Conservation (phyloP, 2,888 invertebrate species). For the Tholera decimalis region DNA sequence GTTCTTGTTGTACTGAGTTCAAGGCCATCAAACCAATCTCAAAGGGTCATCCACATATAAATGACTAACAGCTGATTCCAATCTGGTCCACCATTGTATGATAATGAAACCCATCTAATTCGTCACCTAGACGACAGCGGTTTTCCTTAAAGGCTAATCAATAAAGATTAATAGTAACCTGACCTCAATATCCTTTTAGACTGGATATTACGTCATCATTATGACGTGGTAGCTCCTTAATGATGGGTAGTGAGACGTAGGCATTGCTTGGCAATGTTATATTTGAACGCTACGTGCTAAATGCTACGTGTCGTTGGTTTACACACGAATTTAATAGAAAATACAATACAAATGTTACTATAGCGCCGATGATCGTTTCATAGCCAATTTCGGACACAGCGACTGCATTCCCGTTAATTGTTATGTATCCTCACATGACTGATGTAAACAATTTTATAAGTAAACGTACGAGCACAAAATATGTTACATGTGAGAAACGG, state of each 20-base stretch:
- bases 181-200: conserved; percentile 53
- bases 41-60: conserved; percentile 16
- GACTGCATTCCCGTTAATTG: too few relatives aligned
- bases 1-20: too few relatives aligned
- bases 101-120: conserved; percentile 47
- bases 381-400: too few relatives aligned
- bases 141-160: conserved; percentile 53
- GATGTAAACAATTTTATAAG: too few relatives aligned
- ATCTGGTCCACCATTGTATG: conserved; percentile 40
- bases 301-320: neutral
- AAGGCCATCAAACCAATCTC: conserved; percentile 20
- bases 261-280: neutral
- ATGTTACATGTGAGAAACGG: too few relatives aligned
- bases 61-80: conserved; percentile 52
- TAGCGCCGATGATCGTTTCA: too few relatives aligned
- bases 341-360: too few relatives aligned
- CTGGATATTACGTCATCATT: conserved; percentile 23
- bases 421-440: too few relatives aligned
- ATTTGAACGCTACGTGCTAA: conserved; percentile 1
- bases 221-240: conserved; percentile 43
- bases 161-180: conserved; percentile 35
- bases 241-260: conserved; percentile 10
- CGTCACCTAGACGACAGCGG: conserved; percentile 9
- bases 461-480: too few relatives aligned
- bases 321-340: too few relatives aligned